Conservation (phyloP, 2,797 vertebrate genomes). For the Sebastes baramenuke region DNA sequence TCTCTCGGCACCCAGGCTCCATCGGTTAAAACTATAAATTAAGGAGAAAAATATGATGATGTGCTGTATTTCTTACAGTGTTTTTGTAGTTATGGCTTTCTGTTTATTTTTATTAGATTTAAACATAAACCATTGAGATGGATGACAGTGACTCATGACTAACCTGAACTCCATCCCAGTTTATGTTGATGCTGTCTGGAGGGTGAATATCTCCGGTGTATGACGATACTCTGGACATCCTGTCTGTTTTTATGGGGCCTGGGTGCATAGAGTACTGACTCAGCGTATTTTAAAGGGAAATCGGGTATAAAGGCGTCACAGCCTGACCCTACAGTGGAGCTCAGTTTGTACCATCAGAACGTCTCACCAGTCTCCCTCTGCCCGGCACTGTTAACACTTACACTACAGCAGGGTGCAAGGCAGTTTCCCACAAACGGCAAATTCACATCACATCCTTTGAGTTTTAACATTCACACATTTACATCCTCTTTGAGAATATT, state of each 20-base stretch:
- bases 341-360: conserved; percentile 40
- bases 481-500: not conserved
- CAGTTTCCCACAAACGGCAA: conserved; percentile 24
- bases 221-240: not conserved
- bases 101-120: not conserved
- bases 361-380: not conserved
- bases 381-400: not conserved
- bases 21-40: not conserved
- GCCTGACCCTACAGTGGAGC: conserved; percentile 51
- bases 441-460: not conserved
- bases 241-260: conserved; percentile 47
- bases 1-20: conserved; percentile 66
- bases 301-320: conserved; percentile 39
- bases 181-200: not conserved
- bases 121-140: not conserved
- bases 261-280: conserved; percentile 53
- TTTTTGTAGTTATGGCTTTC: not conserved
- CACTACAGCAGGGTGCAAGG: not conserved
- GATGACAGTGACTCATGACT: not conserved
- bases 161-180: conserved; percentile 4
- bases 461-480: not conserved
- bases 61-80: not conserved
- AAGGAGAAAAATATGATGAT: not conserved
- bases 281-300: conserved; percentile 80
- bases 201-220: not conserved